Percentiles rank a stretch among this genome's conserved stretches.
These are phyloP conservation scores for Lepisosteus osseus DNA, from an alignment of 2,113 vertebrate genomes.

Conservation along the genomic window DNA sequence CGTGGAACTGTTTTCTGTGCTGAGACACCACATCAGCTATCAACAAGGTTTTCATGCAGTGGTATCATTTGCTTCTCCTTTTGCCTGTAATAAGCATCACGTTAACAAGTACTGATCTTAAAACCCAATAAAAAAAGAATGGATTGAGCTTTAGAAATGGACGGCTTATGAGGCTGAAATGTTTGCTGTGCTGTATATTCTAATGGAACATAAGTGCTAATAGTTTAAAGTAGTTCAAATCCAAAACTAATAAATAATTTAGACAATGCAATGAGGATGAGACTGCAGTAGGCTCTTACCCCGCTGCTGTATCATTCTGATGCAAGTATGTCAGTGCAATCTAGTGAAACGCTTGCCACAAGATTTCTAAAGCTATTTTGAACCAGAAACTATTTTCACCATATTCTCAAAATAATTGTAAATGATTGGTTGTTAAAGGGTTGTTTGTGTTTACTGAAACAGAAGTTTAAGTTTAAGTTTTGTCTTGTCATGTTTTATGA, in stretches of 20 bases:
- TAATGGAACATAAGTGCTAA: constrained; percentile 11
- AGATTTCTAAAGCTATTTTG: too few species aligned
- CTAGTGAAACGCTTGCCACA: too few species aligned
- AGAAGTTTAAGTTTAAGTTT: too few species aligned
- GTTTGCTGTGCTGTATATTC: constrained; percentile 12
- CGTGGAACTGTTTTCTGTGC: constrained; percentile 6
- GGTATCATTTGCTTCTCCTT: not conserved
- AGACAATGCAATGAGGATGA: constrained; percentile 4
- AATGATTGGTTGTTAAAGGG: too few species aligned
- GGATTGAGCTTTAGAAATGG: not conserved
- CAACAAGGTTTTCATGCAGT: too few species aligned
- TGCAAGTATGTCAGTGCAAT: too few species aligned
- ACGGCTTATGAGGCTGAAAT: not conserved
- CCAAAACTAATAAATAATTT: constrained; percentile 24
- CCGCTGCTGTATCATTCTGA: too few species aligned
- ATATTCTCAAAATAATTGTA: too few species aligned
- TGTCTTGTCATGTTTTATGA: too few species aligned
- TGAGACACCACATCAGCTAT: not conserved
- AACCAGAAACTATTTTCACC: too few species aligned
- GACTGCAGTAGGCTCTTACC: not conserved
- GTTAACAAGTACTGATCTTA: not conserved
- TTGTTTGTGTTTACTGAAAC: too few species aligned
- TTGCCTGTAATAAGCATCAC: not conserved
- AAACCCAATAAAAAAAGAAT: not conserved
- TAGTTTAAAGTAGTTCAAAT: constrained; percentile 5